Evolutionary conservation across 1,140 invertebrate species (phyloP), one percentile per base, ranked within the genome.

Genomic region (Pseudomyrmex concolor): DNA sequence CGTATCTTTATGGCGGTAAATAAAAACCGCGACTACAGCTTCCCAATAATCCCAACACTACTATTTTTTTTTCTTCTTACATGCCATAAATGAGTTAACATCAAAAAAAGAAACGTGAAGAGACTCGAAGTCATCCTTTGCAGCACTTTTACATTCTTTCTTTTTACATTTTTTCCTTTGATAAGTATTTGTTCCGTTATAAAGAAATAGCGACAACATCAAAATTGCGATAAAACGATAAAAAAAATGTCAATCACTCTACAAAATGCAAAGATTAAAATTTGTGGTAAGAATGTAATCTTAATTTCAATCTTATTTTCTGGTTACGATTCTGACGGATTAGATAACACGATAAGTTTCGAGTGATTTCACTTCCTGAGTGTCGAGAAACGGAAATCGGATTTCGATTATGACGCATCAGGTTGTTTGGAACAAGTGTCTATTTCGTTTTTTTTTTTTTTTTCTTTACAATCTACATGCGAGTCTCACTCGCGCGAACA

Each of bases 1-100:
- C 12, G 9, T 67, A 77, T 77, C 62, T 67, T 66, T 77, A 77
- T 19, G 8, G 48, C 8, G 67, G 54, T 77, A n/a, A 77, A 77
- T 34, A 34, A 34, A 34, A 34, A 34, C 5, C 5, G 34, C 34
- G 34, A 34, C 34, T 7, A 34, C 34, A 34, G 5, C 5, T 34
- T 34, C 0, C 34, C 34, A 34, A 34, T 34, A 34, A 34, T 34
- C 34, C 34, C 34, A 34, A 7, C 34, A 34, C 34, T 34, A 25
- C 25, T 3, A 25, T 25, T 25, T 25, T 25, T 25, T 25, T 25
- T 25, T 25, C 22, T 34, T 34, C 5, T 34, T 7, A 34, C 0
- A 34, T 34, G 0, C 5, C 34, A 25, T 25, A 34, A 34, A 34
- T 7, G 34, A 34, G 34, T 34, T 34, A 34, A 34, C 34, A 34